Base-by-base conservation (phyloP, 2,113 vertebrate genomes). In the Aspiorhynchus laticeps region DNA sequence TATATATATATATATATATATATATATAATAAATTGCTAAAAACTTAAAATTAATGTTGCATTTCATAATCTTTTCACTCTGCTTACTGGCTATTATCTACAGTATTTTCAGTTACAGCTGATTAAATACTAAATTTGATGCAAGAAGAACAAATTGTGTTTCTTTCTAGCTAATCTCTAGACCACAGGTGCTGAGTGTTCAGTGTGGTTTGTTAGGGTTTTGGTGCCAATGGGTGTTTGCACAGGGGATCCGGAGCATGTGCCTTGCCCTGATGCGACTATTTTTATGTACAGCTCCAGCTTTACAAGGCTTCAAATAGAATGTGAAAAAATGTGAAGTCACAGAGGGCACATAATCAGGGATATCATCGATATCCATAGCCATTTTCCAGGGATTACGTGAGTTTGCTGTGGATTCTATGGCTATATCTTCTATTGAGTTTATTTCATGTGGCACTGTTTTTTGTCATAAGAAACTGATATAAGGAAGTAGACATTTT, bases 171-270 rank as follows among this genome's bases (percentile, higher is more conserved):
- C 67, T 91, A 83, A 91, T 89, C 87, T 90, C 80, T 75, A 63
- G 71, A 85, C 83, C 85, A 87, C 89, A 92, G 88, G 87, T 91
- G 79, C 79, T 84, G 83, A 59, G 87, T 74, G 51, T 89, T 88
- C 84, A 86, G 83, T 83, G 83, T 65, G 84, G 81, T 78, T 80
- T 61, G 85, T 79, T 78, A 83, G 56, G 80, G 75, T 80, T 85
- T 69, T 56, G 38, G 78, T 89, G 87, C 87, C 87, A 90, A 71
- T 59, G 79, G 63, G 80, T 83, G 81, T 86, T 86, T 80, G 86
- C 76, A 59, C 84, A 69, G 67, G 77, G 80, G 74, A 67, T 86
- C 41, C 85, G 21, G 46, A 84, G 53, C 74, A 84, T 65, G 71
- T 36, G 53, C 76, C 86, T 84, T 56, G 67, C 86, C 80, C 80